Evolutionary conservation across 2,888 invertebrate genomes (phyloP).

Genomic region (Campoplex capitator): DNA sequence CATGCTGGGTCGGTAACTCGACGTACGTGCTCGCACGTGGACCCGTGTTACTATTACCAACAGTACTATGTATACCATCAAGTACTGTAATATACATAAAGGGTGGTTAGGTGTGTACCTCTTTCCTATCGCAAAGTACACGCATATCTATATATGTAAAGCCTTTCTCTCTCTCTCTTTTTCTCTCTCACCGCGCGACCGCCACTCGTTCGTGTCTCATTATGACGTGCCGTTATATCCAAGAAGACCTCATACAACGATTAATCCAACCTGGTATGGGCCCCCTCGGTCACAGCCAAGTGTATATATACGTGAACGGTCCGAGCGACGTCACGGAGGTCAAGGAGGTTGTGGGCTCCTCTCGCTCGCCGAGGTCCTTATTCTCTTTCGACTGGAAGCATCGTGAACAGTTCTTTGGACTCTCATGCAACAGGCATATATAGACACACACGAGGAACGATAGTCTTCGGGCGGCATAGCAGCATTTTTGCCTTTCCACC

Average conservation of each 20-base stretch:
- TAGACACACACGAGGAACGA: conserved; percentile 23
- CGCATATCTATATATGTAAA: conserved; percentile 14
- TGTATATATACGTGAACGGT: background rate
- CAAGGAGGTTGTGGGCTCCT: conserved; percentile 57
- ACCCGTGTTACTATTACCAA: conserved; percentile 56
- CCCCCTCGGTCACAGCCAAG: conserved; percentile 49
- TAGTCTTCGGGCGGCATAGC: conserved; percentile 22
- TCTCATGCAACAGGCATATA: conserved; percentile 6
- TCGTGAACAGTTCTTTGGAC: conserved; percentile 38
- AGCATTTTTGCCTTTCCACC: conserved; percentile 10
- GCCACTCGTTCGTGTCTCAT: conserved; percentile 71
- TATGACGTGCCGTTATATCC: conserved; percentile 72
- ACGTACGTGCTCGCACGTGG: conserved; percentile 64
- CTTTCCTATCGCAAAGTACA: background rate
- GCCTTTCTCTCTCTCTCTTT: background rate
- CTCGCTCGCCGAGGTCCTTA: conserved; percentile 58
- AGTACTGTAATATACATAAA: conserved; percentile 30
- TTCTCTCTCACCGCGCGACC: conserved; percentile 56
- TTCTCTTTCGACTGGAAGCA: conserved; percentile 62
- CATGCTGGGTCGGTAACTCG: conserved; percentile 62
- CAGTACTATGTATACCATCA: conserved; percentile 25
- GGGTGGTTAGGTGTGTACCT: conserved; percentile 24
- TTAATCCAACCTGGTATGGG: conserved; percentile 69
- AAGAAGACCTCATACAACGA: conserved; percentile 71
- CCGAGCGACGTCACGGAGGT: conserved; percentile 55